Conservation (phyloP, 92 coral and sea anemone genomes). For the Epizoanthus scotinus region DNA sequence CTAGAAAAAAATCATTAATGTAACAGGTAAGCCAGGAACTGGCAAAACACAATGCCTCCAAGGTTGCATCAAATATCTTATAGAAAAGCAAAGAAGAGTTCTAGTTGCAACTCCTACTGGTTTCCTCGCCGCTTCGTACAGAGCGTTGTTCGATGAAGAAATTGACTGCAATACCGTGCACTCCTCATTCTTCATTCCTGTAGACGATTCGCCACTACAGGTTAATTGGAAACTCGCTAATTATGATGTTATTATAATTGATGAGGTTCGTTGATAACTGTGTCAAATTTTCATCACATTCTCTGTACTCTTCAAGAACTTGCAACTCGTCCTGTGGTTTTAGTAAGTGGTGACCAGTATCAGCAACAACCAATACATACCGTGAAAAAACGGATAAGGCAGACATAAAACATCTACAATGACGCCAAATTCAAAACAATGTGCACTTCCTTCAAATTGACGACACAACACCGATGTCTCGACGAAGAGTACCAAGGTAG, state of each 20-base stretch:
- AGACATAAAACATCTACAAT: neutral
- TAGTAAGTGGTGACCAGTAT: conserved; percentile 17
- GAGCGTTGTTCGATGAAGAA: neutral
- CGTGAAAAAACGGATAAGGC: neutral
- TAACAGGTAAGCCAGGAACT: neutral
- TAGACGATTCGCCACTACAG: no score
- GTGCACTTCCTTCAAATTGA: neutral
- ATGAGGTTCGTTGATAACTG: neutral
- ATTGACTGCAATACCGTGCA: conserved; percentile 14
- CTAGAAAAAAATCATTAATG: neutral
- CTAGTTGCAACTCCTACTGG: neutral
- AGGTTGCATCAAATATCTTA: neutral
- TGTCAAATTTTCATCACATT: neutral
- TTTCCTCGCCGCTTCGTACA: neutral
- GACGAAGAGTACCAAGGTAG: neutral
- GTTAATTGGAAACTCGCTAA: conserved; percentile 6
- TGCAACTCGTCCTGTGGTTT: neutral
- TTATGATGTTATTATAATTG: conserved; percentile 13
- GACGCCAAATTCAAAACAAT: neutral
- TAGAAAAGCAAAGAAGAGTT: neutral
- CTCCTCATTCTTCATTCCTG: conserved; percentile 8
- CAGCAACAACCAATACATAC: conserved; percentile 37
- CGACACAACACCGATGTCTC: neutral
- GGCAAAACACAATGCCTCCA: neutral
- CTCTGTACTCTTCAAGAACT: neutral